Base-by-base conservation (phyloP, 1,140 invertebrate genomes). In the Pseudomyrmex sp. region DNA sequence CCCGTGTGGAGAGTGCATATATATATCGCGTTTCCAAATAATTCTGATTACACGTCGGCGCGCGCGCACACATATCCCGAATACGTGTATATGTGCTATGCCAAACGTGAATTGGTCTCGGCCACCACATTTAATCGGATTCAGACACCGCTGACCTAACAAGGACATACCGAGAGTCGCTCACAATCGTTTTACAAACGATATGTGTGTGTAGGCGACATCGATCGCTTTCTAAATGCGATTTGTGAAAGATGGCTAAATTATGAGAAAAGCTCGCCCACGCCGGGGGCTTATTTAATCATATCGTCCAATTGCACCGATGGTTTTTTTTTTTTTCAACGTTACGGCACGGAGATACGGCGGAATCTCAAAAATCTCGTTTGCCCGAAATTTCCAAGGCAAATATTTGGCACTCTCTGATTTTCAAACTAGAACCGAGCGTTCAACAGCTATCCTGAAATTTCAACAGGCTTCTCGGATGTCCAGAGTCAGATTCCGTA, bases 91-190 rank as follows among this genome's bases (percentile, higher is more conserved):
- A 4, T 52, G 9, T 48, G 48, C 35, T 66, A 66, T 44, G n/a
- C 48, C 26, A 52, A 13, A 76, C 15, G 48, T 66, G 74, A 76
- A 54, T 44, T 44, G 20, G 12, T 76, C 61, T 52, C 35, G 7
- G 3, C 12, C 61, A 76, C 74, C 23, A 76, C 66, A 61, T 76
- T 76, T 76, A 76, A 76, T 76, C 74, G 61, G 61, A 66, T 76
- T n/a, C 12, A 66, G 46, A 12, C 18, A 66, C 46, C n/a, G 66
- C 46, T 76, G 74, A 76, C 74, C 61, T 76, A 76, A 76, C 62
- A 66, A 76, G 74, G 74, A 76, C 61, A 65, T 75, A 50, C 59
- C 59, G 59, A 76, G 73, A 76, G 23, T 76, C 35, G 20, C 26
- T 35, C 18, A 4, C 56, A 35, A 52, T 76, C 74, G n/a, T 23